phyloP scores from a whole-genome alignment of 92 coral and sea anemone genomes.

The Desmophyllum pertusum region DNA sequence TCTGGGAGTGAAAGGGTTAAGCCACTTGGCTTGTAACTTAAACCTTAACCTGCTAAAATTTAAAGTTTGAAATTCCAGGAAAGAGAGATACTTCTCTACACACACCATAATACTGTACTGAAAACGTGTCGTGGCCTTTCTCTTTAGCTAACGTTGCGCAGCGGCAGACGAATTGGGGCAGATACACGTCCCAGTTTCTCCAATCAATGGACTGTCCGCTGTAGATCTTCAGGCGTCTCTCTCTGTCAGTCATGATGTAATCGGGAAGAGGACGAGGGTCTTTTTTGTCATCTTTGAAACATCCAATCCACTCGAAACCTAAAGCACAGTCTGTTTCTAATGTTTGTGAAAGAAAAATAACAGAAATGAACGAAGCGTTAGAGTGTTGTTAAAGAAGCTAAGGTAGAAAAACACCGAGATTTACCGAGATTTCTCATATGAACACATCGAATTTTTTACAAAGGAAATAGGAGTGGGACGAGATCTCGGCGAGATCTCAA shows the following conservation, averaged over 20 bases:
- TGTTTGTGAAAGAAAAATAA: neutral
- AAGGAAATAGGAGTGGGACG: too few species aligned
- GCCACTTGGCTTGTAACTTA: too few species aligned
- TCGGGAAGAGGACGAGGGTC: conserved; percentile 68
- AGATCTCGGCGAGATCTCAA: too few species aligned
- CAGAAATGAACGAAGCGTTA: neutral
- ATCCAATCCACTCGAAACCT: conserved; percentile 77
- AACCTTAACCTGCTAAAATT: too few species aligned
- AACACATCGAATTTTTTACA: too few species aligned
- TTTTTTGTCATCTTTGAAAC: conserved; percentile 60
- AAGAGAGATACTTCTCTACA: too few species aligned
- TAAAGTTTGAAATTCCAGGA: too few species aligned
- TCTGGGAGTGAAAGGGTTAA: too few species aligned
- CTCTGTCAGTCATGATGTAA: conserved; percentile 83
- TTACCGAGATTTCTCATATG: too few species aligned
- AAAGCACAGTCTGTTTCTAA: conserved; percentile 69
- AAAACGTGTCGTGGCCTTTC: conserved; percentile 75
- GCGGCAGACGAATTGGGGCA: conserved; percentile 79
- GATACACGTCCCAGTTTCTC: conserved; percentile 86
- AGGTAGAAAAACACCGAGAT: too few species aligned
- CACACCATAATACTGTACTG: conserved; percentile 85
- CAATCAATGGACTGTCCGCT: conserved; percentile 74
- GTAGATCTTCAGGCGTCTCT: conserved; percentile 38
- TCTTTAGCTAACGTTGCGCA: conserved; percentile 77
- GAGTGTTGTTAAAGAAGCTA: neutral